Base-by-base conservation (phyloP, 2,797 vertebrate species). In the Chelon auratus region DNA sequence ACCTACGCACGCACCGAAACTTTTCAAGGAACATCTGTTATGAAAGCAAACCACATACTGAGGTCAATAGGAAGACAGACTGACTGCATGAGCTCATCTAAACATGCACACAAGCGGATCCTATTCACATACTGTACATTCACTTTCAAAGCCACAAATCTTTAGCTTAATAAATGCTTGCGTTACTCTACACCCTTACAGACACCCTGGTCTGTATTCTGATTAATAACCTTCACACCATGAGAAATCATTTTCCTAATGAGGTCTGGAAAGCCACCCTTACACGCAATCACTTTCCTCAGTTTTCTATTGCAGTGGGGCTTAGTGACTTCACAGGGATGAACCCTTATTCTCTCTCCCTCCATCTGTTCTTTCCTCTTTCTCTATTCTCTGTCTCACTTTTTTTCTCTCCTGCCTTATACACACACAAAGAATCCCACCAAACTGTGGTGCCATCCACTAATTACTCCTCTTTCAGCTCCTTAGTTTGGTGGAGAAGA, bases 21-120 rank as follows among this genome's bases (percentile, higher is more conserved):
- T 85, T 85, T 84, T 70, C 62, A 51, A 26, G 36, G 68, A 88
- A 86, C 87, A 90, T 91, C 89, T 91, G 88, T 75, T 93, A 82
- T 56, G 42, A 70, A 65, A 77, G 47, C 60, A 64, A 73, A 77
- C 50, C 26, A 59, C 59, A 77, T 13, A 48, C 43, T 55, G 60
- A 85, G 77, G 85, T 84, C 80, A 85, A 37, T 0, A 22, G 9
- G 22, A 78, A 82, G 73, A 83, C 57, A 4, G 43, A 73, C 78
- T 48, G 40, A 56, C 56, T 62, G 62, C 75, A 61, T 4, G 24
- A 56, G 62, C 54, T 37, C 43, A 67, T 45, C 26, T 4, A 33
- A 6, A 54, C 22, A 53, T 43, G 22, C 61, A 64, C n/a, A 30
- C 24, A 26, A 13, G 22, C 58, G 0, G 26, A 53, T 79, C n/a